A percentile compares a stretch with the other conserved stretches of the same genome.
phyloP scores from a whole-genome alignment of 2,888 invertebrate genomes.

The Conomelus anceps region DNA sequence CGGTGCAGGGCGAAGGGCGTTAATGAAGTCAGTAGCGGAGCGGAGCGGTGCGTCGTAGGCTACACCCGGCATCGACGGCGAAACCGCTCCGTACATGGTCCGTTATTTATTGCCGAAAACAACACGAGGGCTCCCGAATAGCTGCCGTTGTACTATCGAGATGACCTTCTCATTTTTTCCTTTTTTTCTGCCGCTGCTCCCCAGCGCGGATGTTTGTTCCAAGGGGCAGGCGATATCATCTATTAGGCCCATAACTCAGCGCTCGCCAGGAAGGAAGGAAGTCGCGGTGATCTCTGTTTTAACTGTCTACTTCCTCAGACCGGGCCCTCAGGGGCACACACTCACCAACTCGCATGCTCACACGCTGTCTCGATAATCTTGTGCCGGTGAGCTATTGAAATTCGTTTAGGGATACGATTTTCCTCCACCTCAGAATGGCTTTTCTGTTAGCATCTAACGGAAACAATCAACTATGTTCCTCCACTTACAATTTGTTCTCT shows the following conservation, averaged over 20 bases:
- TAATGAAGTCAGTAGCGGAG: not conserved
- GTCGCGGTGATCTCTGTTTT: conserved; percentile 10
- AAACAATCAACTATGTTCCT: no score
- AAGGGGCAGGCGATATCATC: conserved; percentile 12
- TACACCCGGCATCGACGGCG: not conserved
- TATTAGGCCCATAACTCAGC: conserved; percentile 15
- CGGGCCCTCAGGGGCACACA: not conserved
- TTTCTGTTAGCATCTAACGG: no score
- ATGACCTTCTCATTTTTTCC: conserved; percentile 19
- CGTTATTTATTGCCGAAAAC: conserved; percentile 17
- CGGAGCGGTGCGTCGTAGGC: not conserved
- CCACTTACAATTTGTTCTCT: no score
- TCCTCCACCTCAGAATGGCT: not conserved
- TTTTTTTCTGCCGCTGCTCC: conserved; percentile 9
- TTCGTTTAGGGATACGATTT: not conserved
- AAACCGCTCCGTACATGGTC: not conserved
- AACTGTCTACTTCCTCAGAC: not conserved
- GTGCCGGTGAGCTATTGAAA: not conserved
- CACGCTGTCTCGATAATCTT: not conserved
- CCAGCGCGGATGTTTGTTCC: conserved; percentile 8
- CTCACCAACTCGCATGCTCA: no score
- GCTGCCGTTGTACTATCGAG: conserved; percentile 8
- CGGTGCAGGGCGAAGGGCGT: not conserved
- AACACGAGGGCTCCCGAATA: conserved; percentile 13
- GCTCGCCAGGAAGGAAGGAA: conserved; percentile 14